These are phyloP conservation scores for Neotoxoptera formosana DNA, from an alignment of 1,140 invertebrate species.

Conservation along the genomic window DNA sequence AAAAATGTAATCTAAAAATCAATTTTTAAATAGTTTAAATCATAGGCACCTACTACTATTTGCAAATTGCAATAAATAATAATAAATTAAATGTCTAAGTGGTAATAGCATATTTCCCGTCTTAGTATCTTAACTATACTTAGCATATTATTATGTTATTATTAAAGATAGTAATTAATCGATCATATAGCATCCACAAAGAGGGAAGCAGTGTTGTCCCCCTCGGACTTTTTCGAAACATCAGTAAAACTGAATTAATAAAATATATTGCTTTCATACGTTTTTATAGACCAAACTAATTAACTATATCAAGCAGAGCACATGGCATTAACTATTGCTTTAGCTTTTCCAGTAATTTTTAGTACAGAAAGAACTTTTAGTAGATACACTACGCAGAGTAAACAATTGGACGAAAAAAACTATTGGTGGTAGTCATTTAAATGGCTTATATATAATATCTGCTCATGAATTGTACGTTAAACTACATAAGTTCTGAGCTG, in stretches of 20 bases:
- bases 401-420: background rate
- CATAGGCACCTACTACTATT: background rate
- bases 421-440: background rate
- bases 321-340: background rate
- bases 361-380: background rate
- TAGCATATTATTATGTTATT: background rate
- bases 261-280: background rate
- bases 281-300: background rate
- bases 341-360: background rate
- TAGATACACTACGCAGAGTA: background rate
- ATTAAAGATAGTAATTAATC: background rate
- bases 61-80: background rate
- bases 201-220: background rate
- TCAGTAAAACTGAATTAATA: background rate
- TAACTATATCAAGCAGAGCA: no score
- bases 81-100: background rate
- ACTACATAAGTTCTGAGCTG: background rate
- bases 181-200: background rate
- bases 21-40: background rate
- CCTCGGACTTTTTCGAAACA: background rate
- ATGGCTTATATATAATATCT: background rate
- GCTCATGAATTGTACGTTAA: background rate
- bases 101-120: background rate
- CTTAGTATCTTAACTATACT: background rate
- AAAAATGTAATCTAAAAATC: background rate